Evolutionary conservation across 2,113 vertebrate genomes (phyloP).

Genomic region (Arenaria interpres): DNA sequence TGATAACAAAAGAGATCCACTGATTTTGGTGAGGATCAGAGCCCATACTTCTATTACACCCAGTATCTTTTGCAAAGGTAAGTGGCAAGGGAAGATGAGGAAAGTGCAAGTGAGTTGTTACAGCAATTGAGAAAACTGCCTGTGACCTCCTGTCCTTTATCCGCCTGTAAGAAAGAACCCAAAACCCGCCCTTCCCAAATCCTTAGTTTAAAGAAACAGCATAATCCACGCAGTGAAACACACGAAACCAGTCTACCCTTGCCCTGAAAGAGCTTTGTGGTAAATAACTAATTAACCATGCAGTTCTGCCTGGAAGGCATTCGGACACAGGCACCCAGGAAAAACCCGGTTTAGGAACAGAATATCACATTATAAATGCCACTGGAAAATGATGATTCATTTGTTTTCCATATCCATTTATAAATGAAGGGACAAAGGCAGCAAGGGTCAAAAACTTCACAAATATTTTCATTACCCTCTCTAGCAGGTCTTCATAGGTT

Average conservation of each 20-base stretch:
- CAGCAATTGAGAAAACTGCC: neutral
- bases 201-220: neutral
- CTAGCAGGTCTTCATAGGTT: neutral
- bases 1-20: neutral
- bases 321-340: neutral
- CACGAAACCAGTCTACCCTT: neutral
- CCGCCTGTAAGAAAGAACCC: neutral
- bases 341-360: neutral
- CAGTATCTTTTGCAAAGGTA: neutral
- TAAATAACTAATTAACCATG: neutral
- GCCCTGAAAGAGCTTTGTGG: fast-evolving
- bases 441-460: neutral
- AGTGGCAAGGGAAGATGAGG: neutral
- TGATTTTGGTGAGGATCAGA: neutral
- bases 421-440: neutral
- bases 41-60: fast-evolving
- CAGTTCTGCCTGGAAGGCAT: neutral
- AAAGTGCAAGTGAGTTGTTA: neutral
- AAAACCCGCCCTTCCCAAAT: neutral
- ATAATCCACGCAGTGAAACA: neutral
- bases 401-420: neutral
- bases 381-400: neutral
- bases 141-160: neutral
- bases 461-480: neutral
- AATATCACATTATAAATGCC: neutral